A percentile compares a stretch with the other conserved stretches of the same genome.
Evolutionary conservation across 37 sponge, comb jelly and placozoan genomes (phyloP).

Genomic region (Hormiphora californensis): DNA sequence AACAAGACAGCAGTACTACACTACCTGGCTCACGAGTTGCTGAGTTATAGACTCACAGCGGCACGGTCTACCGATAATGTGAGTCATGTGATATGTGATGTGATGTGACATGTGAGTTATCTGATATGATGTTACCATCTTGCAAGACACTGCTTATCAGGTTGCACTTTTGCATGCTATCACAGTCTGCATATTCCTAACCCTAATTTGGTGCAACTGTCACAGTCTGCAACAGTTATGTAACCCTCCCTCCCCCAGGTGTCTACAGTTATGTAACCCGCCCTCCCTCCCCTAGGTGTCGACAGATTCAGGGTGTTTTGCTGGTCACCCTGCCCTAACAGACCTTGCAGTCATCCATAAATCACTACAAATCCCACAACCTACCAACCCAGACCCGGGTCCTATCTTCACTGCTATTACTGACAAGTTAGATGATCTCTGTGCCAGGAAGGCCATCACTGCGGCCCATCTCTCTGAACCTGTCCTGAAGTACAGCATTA

Average conservation of each 20-base stretch:
- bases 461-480: neutral
- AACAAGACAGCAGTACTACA: constrained; percentile 20
- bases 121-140: too few species aligned
- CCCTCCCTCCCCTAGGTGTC: neutral
- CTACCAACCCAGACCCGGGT: neutral
- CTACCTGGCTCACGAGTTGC: constrained; percentile 23
- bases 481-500: neutral
- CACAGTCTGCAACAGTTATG: too few species aligned
- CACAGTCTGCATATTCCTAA: too few species aligned
- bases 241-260: too few species aligned
- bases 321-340: constrained; percentile 26
- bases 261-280: neutral
- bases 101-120: too few species aligned
- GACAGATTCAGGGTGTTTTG: neutral
- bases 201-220: too few species aligned
- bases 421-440: neutral
- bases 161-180: too few species aligned
- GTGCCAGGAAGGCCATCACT: neutral
- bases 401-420: neutral
- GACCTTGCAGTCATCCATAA: neutral
- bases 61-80: neutral
- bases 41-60: neutral
- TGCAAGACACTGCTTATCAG: too few species aligned
- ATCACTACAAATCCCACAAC: neutral
- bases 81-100: neutral